Evolutionary conservation across 2,888 invertebrate species (phyloP), one percentile per base, ranked within the genome.

Genomic region (Tuberolachnus salignus): DNA sequence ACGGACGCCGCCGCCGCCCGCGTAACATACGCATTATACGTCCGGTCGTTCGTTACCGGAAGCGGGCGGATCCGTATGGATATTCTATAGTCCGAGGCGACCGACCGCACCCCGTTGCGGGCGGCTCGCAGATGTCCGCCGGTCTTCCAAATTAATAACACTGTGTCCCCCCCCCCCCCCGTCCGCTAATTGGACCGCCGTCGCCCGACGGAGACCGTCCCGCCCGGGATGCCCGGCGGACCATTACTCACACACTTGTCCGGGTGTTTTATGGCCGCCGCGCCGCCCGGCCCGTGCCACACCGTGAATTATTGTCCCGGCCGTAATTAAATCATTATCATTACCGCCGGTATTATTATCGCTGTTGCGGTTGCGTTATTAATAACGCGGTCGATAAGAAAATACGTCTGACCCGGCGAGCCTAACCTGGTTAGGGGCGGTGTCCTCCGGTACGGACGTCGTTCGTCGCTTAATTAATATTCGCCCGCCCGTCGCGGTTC

Each of bases 141-240:
- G 19, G 72, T 42, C 63, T 13, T 73, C 53, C 42, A 42, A 73
- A 73, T 63, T 73, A 73, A 73, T 73, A 73, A 73, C 73, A 63
- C 63, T 9, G 21, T 53, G 9, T 34, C 34, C 13, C 19, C n/a
- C n/a, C n/a, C n/a, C n/a, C n/a, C n/a, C n/a, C n/a, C n/a, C n/a
- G n/a, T n/a, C 0, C 26, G 49, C 23, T 66, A 66, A 66, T 66
- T 49, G 23, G 49, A 66, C 51, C 34, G 16, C 21, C 72, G 49
- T 42, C 19, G 59, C 55, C 9, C 14, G 13, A 61, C 59, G 34
- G 51, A 26, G 19, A 34, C 10, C 21, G 57, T 26, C 34, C 19
- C 21, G 19, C 55, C 11, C n/a, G 21, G 63, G 63, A 34, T 11
- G 21, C 21, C 73, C 63, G 6, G 3, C 14, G 63, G 63, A 16